These are phyloP conservation scores for Zaprionus capensis DNA, from an alignment of 1,140 invertebrate species.

Conservation along the genomic window DNA sequence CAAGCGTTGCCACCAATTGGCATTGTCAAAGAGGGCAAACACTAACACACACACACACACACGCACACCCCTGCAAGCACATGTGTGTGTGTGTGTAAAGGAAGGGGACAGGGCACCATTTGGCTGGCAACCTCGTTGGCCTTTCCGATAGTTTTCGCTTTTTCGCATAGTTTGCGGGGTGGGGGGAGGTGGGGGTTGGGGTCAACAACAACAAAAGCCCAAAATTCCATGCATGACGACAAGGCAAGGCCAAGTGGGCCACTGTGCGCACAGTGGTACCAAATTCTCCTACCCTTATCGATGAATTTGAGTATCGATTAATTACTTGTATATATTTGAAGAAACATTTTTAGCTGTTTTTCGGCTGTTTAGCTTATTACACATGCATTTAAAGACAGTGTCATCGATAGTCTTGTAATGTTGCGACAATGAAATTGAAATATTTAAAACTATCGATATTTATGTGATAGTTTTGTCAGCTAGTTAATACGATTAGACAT, in stretches of 20 bases:
- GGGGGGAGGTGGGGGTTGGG: neutral
- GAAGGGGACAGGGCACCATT: conserved; percentile 32
- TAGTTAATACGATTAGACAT: too few species aligned
- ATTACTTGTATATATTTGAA: too few species aligned
- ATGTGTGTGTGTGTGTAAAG: conserved; percentile 5
- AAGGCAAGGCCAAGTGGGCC: conserved; percentile 8
- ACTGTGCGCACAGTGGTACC: conserved; percentile 23
- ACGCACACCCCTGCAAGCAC: neutral
- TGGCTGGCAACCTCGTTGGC: conserved; percentile 43
- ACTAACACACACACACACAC: conserved; percentile 32
- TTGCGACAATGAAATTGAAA: too few species aligned
- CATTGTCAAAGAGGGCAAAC: conserved; percentile 65
- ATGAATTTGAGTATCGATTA: neutral
- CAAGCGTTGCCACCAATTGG: conserved; percentile 70
- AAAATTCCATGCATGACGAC: conserved; percentile 6
- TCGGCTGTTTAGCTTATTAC: too few species aligned
- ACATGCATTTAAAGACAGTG: too few species aligned
- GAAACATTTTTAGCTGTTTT: too few species aligned
- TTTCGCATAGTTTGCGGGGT: conserved; percentile 55
- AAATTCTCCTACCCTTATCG: neutral
- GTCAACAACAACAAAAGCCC: conserved; percentile 1
- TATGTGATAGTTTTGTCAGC: too few species aligned
- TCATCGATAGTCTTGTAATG: too few species aligned
- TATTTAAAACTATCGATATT: too few species aligned
- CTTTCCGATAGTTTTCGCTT: conserved; percentile 70